A percentile compares a stretch with the other conserved stretches of the same genome.
Conservation (phyloP, 2,113 vertebrate species). For the Ictalurus furcatus region DNA sequence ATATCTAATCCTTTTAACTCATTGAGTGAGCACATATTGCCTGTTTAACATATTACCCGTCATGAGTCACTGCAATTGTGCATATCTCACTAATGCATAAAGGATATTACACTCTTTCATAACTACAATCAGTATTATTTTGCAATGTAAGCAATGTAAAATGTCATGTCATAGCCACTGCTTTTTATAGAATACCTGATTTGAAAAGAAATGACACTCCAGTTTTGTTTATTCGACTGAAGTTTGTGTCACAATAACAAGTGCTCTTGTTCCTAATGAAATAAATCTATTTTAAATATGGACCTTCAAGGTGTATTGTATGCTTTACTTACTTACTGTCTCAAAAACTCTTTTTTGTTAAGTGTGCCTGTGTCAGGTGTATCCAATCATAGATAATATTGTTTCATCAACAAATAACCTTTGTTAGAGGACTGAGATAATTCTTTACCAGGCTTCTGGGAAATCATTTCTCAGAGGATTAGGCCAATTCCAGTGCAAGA, state of each 20-base stretch:
- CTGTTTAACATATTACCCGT: constrained; percentile 10
- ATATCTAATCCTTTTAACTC: not conserved
- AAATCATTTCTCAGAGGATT: constrained; percentile 7
- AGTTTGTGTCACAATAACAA: constrained; percentile 17
- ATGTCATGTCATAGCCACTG: not conserved
- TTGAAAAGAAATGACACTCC: constrained; percentile 8
- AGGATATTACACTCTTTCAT: not conserved
- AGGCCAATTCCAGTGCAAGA: not conserved
- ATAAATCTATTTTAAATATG: not conserved
- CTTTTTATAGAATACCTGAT: constrained; percentile 25
- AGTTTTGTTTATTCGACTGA: not conserved
- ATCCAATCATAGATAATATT: constrained; percentile 30
- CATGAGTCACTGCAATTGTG: constrained; percentile 3
- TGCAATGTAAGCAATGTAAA: not conserved
- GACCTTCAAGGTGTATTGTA: constrained; percentile 20
- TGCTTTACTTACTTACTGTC: constrained; percentile 38
- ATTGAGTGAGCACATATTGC: constrained; percentile 27
- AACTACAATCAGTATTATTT: not conserved
- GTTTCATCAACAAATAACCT: constrained; percentile 1
- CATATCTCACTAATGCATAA: constrained; percentile 23
- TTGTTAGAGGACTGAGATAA: constrained; percentile 17
- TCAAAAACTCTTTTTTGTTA: constrained; percentile 27
- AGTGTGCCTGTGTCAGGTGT: constrained; percentile 27
- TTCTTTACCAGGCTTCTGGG: constrained; percentile 18
- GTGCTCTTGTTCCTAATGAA: not conserved